Evolutionary conservation across 1,140 invertebrate species (phyloP), one percentile per base, ranked within the genome.

Genomic region (Pogonognathellus flavescens): DNA sequence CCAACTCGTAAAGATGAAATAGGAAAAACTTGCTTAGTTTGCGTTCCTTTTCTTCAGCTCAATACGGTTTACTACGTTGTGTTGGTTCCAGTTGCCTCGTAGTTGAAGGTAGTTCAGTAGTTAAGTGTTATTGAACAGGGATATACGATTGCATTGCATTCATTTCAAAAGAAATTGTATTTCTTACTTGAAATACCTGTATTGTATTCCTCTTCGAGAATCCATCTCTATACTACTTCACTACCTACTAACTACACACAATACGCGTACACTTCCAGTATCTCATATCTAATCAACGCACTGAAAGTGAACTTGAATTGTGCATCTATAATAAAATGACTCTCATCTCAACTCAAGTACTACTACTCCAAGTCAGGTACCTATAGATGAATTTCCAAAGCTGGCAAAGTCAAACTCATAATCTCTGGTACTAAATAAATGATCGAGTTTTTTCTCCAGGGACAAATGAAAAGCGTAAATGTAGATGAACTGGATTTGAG

Each of bases 371-470:
- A 41, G 2, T 41, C 31, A 41, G 6, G 31, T 41, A 41, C n/a
- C n/a, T 41, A 41, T 1, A 41, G 31, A 41, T 41, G 31, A 41
- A 41, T 41, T 41, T 41, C 1, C 31, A 41, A 41, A 41, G 62
- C 20, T 14, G 20, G 1, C 11, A 66, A 25, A 22, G 62, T 66
- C 3, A 66, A 66, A 66, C 22, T 66, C 25, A 76, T 41, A 41
- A 41, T 41, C 1, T 41, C 31, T 41, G 31, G 5, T 76, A n/a
- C 13, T 49, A 41, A 76, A 31, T 76, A 76, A 76, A 76, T 50
- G 70, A 76, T 76, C 70, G 41, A 31, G 70, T 76, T 76, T 76
- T 76, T 76, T 76, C 70, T 76, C 70, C 70, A 76, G 70, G 70
- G 70, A 76, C 31, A 76, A 76, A 76, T 76, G 70, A 76, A 76